Base-by-base conservation (phyloP, 2,888 invertebrate species). In the Catocala sponsa region DNA sequence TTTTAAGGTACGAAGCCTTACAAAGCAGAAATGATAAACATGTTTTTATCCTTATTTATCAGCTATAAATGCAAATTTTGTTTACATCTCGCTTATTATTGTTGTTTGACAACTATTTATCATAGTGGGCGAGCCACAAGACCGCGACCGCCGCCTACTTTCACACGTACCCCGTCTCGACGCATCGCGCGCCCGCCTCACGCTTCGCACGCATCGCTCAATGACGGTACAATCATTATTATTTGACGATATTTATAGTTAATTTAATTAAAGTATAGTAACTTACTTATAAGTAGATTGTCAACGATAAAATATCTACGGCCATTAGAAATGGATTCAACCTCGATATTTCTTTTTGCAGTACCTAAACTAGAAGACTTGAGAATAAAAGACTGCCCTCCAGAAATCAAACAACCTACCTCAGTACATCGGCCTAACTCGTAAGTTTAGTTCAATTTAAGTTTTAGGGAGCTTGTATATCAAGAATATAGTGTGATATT, bases 111-210 rank as follows among this genome's bases (percentile, higher is more conserved):
- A 33, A 6, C 35, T 35, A 32, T 61, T 47, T 48, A 51, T 41
- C 5, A 38, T 48, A 96, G 97, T 84, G 96, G 96, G 38, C 94
- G 97, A 70, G 96, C 96, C 6, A 86, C 94, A 59, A 89, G 96
- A 33, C 91, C 92, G 55, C 85, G 94, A 56, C 96, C 96, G 55
- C 97, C 97, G 63, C 97, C 97, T 49, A 94, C 96, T 65, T 97
- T 98, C 90, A 97, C 97, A 58, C 95, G 98, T 74, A 96, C 97
- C 10, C 97, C 97, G 49, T 97, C 97, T 76, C 95, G 97, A 63
- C 95, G 97, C 70, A 97, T 96, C 83, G 96, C 96, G 68, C 95
- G 97, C 63, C 95, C 96, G 43, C 63, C 83, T 25, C 91, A 90
- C 74, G 80, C 85, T 50, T 89, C 91, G 12, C 91, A 91, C 76